Conservation (phyloP, 2,113 vertebrate species). For the Macrotus californicus region DNA sequence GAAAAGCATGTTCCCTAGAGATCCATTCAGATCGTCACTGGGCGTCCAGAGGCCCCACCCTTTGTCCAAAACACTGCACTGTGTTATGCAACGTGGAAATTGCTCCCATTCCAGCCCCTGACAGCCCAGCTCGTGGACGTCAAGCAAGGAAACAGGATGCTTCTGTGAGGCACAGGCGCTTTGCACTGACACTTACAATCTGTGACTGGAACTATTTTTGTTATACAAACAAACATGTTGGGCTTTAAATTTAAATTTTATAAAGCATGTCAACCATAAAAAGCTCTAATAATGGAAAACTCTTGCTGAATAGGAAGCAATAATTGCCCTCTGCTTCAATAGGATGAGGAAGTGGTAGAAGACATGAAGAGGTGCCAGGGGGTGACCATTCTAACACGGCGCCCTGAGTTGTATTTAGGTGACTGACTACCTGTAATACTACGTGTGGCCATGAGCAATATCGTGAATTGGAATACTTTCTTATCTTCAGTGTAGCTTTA, state of each 20-base stretch:
- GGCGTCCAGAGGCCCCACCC: conserved; percentile 65
- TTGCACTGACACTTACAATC: neutral
- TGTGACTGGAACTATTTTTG: neutral
- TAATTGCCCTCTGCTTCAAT: neutral
- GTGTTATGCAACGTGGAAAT: conserved; percentile 58
- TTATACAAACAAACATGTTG: neutral
- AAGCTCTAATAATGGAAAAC: neutral
- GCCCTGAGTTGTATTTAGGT: neutral
- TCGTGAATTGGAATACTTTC: neutral
- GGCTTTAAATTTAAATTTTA: neutral
- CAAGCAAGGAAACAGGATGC: neutral
- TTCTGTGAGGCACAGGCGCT: neutral
- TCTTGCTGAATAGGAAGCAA: neutral
- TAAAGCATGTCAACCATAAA: neutral
- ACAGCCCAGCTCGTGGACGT: conserved; percentile 46
- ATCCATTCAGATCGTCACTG: conserved; percentile 42
- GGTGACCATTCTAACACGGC: neutral
- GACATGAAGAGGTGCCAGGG: too few species aligned
- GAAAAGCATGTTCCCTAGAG: conserved; percentile 68
- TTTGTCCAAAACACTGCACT: conserved; percentile 50
- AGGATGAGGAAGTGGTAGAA: neutral
- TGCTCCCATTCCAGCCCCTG: neutral
- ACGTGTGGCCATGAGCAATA: neutral
- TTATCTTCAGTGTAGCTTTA: neutral
- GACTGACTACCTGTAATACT: neutral